Percentiles rank a stretch among this genome's conserved stretches.
These are phyloP conservation scores for Gonioctena quinquepunctata DNA, from an alignment of 1,140 invertebrate genomes.

Conservation along the genomic window DNA sequence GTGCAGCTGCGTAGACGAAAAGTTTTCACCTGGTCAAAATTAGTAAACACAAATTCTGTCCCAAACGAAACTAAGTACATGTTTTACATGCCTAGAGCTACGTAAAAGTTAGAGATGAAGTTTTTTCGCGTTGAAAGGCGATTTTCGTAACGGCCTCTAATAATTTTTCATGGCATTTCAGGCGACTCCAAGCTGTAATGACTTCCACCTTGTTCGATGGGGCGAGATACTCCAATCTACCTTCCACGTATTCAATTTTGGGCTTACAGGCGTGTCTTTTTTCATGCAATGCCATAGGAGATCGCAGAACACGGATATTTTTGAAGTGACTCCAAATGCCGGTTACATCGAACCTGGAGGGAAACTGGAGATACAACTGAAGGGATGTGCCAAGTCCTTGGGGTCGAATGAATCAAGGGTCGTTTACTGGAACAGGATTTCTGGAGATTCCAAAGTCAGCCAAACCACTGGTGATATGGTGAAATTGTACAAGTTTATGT, in stretches of 20 bases:
- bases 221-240: background rate
- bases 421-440: background rate
- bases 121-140: too few relatives aligned
- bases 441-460: background rate
- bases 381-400: background rate
- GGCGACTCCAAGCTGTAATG: constrained; percentile 26
- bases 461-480: background rate
- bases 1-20: background rate
- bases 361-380: background rate
- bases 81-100: too few relatives aligned
- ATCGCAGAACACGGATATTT: background rate
- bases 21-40: background rate
- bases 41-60: too few relatives aligned
- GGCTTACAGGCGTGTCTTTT: background rate
- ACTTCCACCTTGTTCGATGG: constrained; percentile 24
- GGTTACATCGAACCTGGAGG: background rate
- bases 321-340: background rate
- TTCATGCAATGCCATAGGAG: background rate
- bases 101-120: too few relatives aligned
- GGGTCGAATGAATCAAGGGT: background rate
- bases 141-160: background rate
- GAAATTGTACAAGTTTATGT: background rate
- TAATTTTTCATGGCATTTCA: constrained; percentile 16
- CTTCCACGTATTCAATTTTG: constrained; percentile 22
- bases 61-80: too few relatives aligned